Base-by-base conservation (phyloP, 2,113 vertebrate species). In the Mola mola region DNA sequence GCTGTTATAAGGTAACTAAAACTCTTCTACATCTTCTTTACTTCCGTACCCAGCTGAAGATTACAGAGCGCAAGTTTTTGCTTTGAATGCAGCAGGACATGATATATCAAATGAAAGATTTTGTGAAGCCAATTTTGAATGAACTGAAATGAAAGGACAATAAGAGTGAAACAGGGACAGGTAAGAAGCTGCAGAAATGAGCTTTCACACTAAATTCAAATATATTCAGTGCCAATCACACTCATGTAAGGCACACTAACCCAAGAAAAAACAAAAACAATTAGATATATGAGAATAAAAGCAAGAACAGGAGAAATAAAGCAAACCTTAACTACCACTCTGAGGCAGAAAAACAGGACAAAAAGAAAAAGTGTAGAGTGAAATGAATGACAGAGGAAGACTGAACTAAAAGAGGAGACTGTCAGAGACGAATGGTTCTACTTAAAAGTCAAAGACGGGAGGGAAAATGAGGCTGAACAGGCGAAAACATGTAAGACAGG, bases 371-470 rank as follows among this genome's bases (percentile, higher is more conserved):
- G 11, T 4, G 21, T 25, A 25, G 9, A 33, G 28, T 5, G 24
- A 40, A 60, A 58, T 36, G 34, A 71, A 49, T 61, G 64, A 57
- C 53, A 57, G 42, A 41, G 29, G n/a, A 59, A 66, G 44, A 68
- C 3, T 26, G 63, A 55, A 20, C 10, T 15, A 22, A 40, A 55
- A 46, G 44, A 34, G 21, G 19, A 41, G 36, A 20, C 24, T 2
- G 7, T 16, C 52, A 61, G 62, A 57, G 17, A 41, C 8, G 21
- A 40, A 34, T 2, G 36, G 52, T 19, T n/a, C 6, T 10, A 51
- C 34, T 43, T 63, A 43, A 74, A 67, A 56, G 62, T 22, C 8
- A 47, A 44, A 46, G 15, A 50, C 36, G 22, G 37, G 24, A 57
- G 13, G n/a, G 22, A 68, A 42, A 65, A 58, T 19, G 41, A 56